phyloP scores from a whole-genome alignment of 2,888 invertebrate genomes.

The Phania funesta region DNA sequence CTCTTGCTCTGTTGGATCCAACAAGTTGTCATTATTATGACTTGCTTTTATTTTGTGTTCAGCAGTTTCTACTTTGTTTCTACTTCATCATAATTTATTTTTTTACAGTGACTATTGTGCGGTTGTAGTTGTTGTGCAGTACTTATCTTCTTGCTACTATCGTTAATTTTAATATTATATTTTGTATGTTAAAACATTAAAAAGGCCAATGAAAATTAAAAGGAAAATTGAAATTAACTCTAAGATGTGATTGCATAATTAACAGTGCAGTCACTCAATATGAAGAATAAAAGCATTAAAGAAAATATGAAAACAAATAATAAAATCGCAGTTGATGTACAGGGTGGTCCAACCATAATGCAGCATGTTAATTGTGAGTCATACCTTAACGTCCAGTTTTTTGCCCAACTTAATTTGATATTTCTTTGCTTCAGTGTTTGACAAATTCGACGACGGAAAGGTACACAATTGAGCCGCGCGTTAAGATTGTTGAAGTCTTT shows the following conservation, averaged over 20 bases:
- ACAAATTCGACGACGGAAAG: too few species aligned
- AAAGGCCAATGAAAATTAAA: constrained; percentile 14
- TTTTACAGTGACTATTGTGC: constrained; percentile 3
- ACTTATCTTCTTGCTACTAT: background rate
- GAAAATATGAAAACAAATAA: constrained; percentile 7
- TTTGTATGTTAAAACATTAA: constrained; percentile 43
- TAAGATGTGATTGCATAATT: constrained; percentile 34
- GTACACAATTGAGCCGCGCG: too few species aligned
- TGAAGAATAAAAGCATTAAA: background rate
- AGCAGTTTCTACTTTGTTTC: background rate
- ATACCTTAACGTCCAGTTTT: too few species aligned
- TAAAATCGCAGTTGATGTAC: background rate
- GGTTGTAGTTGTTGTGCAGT: background rate
- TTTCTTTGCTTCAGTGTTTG: too few species aligned
- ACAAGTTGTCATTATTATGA: constrained; percentile 57
- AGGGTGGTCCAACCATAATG: too few species aligned
- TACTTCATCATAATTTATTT: constrained; percentile 25
- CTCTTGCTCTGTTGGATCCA: constrained; percentile 35
- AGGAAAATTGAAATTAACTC: constrained; percentile 43
- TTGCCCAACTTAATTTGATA: too few species aligned
- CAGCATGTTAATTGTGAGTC: too few species aligned
- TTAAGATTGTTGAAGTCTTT: too few species aligned
- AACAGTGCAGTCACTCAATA: constrained; percentile 26
- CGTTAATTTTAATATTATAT: constrained; percentile 48
- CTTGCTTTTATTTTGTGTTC: constrained; percentile 12